These are phyloP conservation scores for Caenorhabditis sp. DNA, from an alignment of 2,888 invertebrate species.

Conservation along the genomic window DNA sequence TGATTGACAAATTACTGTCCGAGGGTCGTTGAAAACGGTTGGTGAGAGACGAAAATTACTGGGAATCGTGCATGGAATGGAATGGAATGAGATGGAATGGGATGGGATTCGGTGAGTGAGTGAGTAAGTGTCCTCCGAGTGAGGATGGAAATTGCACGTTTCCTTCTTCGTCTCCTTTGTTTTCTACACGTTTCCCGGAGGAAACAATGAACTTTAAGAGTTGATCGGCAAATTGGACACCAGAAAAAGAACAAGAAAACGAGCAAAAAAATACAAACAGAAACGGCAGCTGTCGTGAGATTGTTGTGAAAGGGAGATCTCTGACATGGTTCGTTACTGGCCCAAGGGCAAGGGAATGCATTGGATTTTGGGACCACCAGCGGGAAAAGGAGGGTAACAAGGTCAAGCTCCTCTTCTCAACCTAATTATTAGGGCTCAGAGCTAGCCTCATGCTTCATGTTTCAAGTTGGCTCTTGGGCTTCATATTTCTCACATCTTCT, in stretches of 20 bases:
- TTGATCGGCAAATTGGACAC: slow-evolving; percentile 2
- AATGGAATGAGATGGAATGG: background rate
- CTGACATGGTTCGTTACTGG: slow-evolving; percentile 23
- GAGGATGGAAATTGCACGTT: slow-evolving; percentile 7
- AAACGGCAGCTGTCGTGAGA: background rate
- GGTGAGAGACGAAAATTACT: slow-evolving; percentile 10
- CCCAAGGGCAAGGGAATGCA: too few relatives aligned
- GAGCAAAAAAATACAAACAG: slow-evolving; percentile 7
- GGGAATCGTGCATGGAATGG: background rate
- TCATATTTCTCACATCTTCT: too few relatives aligned
- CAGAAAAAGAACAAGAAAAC: slow-evolving; percentile 35
- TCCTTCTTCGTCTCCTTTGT: background rate
- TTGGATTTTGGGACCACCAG: slow-evolving; percentile 40
- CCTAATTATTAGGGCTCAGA: slow-evolving; percentile 37
- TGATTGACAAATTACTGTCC: slow-evolving; percentile 59
- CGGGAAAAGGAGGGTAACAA: slow-evolving; percentile 52
- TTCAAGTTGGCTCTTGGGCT: too few relatives aligned
- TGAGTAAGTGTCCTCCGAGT: too few relatives aligned
- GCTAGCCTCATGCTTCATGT: too few relatives aligned
- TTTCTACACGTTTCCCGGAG: background rate
- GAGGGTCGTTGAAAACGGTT: slow-evolving; percentile 25
- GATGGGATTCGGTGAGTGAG: background rate
- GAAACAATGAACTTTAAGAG: slow-evolving; percentile 43
- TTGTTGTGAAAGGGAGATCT: slow-evolving; percentile 33
- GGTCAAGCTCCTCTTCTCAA: slow-evolving; percentile 25